These are phyloP conservation scores for Euplexia lucipara DNA, from an alignment of 2,888 invertebrate species.

Conservation along the genomic window DNA sequence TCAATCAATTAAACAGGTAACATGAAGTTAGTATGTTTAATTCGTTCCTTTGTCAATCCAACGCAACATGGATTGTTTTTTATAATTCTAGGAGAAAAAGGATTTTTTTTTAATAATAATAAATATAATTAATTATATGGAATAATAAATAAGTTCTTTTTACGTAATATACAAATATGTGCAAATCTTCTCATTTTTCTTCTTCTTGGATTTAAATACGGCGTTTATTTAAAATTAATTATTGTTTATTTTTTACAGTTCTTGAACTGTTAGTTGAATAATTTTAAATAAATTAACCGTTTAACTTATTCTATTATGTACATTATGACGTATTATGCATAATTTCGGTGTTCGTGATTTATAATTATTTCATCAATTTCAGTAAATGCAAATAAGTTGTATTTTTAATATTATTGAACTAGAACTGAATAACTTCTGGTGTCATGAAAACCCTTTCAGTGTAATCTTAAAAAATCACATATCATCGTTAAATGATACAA, in stretches of 20 bases:
- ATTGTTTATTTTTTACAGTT: background rate
- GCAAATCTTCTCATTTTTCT: constrained; percentile 39
- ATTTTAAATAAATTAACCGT: constrained; percentile 33
- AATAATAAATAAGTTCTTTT: constrained; percentile 63
- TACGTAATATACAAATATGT: constrained; percentile 64
- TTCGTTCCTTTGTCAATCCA: constrained; percentile 20
- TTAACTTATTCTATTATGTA: constrained; percentile 50
- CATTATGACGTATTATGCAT: constrained; percentile 52
- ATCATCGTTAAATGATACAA: no score
- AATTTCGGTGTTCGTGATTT: constrained; percentile 10
- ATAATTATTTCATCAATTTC: constrained; percentile 2
- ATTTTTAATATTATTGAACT: background rate
- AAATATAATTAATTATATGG: constrained; percentile 48
- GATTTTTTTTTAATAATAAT: constrained; percentile 22
- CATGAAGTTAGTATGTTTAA: no score
- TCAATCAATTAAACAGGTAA: no score
- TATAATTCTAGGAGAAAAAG: constrained; percentile 51
- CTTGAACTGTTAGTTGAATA: no score
- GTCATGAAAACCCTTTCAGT: background rate
- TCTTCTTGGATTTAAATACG: constrained; percentile 44
- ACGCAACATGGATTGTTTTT: no score
- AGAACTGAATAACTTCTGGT: background rate
- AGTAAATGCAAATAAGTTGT: constrained; percentile 4
- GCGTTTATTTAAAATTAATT: constrained; percentile 32
- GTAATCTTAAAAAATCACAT: background rate